These are phyloP conservation scores for Salticus scenicus DNA, from an alignment of 2,888 invertebrate species.

Conservation along the genomic window DNA sequence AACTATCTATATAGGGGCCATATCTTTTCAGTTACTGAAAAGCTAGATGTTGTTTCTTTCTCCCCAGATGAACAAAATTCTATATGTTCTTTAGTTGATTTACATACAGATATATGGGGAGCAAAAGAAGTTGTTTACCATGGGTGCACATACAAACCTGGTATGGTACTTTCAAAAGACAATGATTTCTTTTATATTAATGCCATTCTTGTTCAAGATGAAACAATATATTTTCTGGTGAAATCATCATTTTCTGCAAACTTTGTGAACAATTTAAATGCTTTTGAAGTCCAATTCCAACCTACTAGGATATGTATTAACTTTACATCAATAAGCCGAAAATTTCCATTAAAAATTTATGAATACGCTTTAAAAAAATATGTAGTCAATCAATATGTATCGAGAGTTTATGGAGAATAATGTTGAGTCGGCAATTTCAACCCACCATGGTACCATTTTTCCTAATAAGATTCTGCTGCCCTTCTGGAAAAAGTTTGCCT, in stretches of 20 bases:
- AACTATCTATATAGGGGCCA: no score
- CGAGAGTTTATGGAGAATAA: neutral
- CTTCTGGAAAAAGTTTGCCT: no score
- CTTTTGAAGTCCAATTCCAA: conserved; percentile 18
- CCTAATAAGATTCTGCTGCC: no score
- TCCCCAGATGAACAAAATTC: neutral
- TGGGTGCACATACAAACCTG: neutral
- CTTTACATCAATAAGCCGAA: neutral
- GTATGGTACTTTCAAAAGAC: neutral
- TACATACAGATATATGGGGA: neutral
- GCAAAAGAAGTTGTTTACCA: neutral
- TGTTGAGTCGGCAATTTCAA: no score
- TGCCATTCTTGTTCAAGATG: neutral
- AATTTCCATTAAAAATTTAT: neutral
- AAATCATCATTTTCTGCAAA: neutral
- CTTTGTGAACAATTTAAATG: neutral
- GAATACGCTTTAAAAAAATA: neutral
- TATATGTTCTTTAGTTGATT: neutral
- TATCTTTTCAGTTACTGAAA: no score
- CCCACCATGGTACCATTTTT: no score
- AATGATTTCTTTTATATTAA: neutral
- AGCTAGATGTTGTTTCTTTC: neutral
- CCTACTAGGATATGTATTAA: neutral
- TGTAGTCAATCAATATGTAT: conserved; percentile 11
- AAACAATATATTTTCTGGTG: neutral